Evolutionary conservation across 2,797 vertebrate species (phyloP).

Genomic region (Spinus pinus): DNA sequence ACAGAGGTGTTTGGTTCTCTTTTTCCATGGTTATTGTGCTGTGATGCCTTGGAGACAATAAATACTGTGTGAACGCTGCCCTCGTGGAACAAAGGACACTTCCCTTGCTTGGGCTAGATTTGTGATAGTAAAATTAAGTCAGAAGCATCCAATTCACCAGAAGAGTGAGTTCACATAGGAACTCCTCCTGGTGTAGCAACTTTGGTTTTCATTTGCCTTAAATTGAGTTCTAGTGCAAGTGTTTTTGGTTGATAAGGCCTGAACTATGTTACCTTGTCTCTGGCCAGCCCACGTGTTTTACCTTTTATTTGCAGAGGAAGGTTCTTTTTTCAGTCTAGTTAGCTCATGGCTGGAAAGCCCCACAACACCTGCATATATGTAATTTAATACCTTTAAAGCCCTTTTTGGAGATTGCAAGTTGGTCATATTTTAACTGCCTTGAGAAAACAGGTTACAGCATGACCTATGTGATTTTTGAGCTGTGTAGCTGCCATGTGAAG

Average conservation of each 20-base stretch:
- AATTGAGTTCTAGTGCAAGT: not conserved
- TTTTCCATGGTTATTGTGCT: not conserved
- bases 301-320: not conserved
- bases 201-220: not conserved
- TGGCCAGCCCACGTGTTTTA: not conserved
- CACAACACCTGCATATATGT: conserved; percentile 24
- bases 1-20: not conserved
- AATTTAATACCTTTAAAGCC: conserved; percentile 34
- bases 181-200: not conserved
- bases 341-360: conserved; percentile 57
- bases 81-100: not conserved
- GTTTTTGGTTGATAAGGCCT: not conserved
- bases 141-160: not conserved
- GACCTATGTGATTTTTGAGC: not conserved
- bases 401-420: conserved; percentile 5
- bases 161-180: not conserved
- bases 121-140: not conserved
- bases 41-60: not conserved
- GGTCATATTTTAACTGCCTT: conserved; percentile 18
- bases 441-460: conserved; percentile 38
- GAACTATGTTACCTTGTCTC: not conserved
- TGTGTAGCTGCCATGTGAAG: not conserved
- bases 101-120: not conserved
- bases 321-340: conserved; percentile 11
- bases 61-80: not conserved